Evolutionary conservation across 2,797 vertebrate genomes (phyloP), one percentile per base, ranked within the genome.

Genomic region (Synaphobranchus kaupii): DNA sequence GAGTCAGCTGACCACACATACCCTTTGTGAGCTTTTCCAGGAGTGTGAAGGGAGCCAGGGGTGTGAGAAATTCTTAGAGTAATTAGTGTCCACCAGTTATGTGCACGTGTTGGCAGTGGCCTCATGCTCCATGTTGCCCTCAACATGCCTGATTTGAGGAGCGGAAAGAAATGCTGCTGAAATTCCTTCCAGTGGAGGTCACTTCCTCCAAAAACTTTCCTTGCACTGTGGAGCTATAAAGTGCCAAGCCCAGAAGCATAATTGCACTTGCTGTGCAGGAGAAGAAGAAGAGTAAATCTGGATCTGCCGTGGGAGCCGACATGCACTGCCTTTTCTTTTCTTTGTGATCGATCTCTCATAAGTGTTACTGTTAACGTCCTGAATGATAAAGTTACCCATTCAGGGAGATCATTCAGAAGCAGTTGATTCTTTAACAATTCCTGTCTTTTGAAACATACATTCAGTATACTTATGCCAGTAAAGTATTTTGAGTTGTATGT

Each of bases 161-260:
- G 71, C 17, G 34, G 71, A 76, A 39, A 76, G 13, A 39, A 76
- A 76, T 20, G 4, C 4, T 76, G 7, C 34, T 12, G 13, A 76
- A 39, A 76, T 76, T 76, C 71, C 34, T 76, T 76, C 71, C 71
- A 76, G 31, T 39, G 71, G 31, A 76, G 71, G 34, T 76, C 71
- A 76, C 71, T 39, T 76, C 71, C 71, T 44, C 71, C 71, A 12
- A 15, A 76, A 76, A 20, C 15, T 44, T 76, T 76, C 71, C 71
- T 44, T 44, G 31, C 71, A 20, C 71, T 44, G 31, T 44, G 34
- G 34, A 17, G 71, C 71, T 39, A 34, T 76, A 17, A 76, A 76
- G 13, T 44, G 15, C 15, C 9, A 17, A 31, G 71, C 34, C 17
- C 71, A 17, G 31, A 34, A 76, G 71, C 68, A 73, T 73, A 76